phyloP scores from a whole-genome alignment of 2,888 invertebrate genomes.

The Lucinisca nassula region DNA sequence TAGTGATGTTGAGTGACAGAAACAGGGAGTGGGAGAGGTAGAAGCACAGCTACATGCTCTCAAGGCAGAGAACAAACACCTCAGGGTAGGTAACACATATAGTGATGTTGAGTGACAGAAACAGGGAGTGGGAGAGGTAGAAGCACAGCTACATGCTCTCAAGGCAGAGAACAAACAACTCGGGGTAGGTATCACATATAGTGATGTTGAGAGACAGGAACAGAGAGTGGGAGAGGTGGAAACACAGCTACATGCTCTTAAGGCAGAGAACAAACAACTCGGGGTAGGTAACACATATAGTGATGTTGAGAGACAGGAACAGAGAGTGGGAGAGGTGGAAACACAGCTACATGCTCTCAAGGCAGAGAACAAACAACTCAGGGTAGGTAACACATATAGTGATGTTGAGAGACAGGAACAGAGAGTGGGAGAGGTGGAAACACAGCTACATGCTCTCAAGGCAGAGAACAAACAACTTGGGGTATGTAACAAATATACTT shows the following conservation, averaged over 20 bases:
- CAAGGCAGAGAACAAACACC: constrained; percentile 74
- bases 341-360: constrained; percentile 66
- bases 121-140: constrained; percentile 55
- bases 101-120: too few species aligned
- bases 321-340: constrained; percentile 17
- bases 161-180: constrained; percentile 76
- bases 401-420: too few species aligned
- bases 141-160: constrained; percentile 65
- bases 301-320: background rate
- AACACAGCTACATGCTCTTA: constrained; percentile 64
- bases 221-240: constrained; percentile 58
- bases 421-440: constrained; percentile 57
- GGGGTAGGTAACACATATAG: constrained; percentile 72
- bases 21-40: constrained; percentile 51
- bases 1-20: too few species aligned
- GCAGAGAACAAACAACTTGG: constrained; percentile 76
- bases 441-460: constrained; percentile 66
- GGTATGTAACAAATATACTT: constrained; percentile 66
- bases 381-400: constrained; percentile 61
- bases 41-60: constrained; percentile 66
- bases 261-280: constrained; percentile 75
- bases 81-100: constrained; percentile 73
- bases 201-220: too few species aligned
- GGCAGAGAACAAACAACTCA: constrained; percentile 75
- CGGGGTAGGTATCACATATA: constrained; percentile 70